Evolutionary conservation across 2,888 invertebrate genomes (phyloP).

Genomic region (Thereva nobilitata): DNA sequence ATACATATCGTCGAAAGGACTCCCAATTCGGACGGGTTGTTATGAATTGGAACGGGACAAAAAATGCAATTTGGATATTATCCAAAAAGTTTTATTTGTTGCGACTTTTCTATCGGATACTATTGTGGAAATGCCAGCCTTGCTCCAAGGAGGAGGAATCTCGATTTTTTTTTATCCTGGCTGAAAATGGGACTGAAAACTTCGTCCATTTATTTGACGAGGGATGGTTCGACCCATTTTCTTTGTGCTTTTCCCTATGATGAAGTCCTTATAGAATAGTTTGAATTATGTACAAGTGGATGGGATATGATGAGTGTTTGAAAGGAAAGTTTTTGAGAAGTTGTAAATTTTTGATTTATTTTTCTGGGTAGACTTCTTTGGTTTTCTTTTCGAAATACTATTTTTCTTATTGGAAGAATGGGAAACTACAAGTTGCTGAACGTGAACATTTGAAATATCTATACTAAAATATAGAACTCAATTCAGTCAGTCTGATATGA

Average conservation of each 20-base stretch:
- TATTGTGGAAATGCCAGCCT: constrained; percentile 11
- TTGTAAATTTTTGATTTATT: too few relatives aligned
- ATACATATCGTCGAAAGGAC: neutral
- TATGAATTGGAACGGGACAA: constrained; percentile 24
- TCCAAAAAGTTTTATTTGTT: constrained; percentile 38
- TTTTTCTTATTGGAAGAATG: too few relatives aligned
- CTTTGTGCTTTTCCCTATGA: constrained; percentile 18
- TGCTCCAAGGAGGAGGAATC: constrained; percentile 19
- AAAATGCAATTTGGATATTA: constrained; percentile 29
- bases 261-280: neutral
- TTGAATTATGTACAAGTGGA: too few relatives aligned
- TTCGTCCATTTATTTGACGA: constrained; percentile 31
- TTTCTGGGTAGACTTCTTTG: too few relatives aligned
- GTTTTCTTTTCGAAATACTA: too few relatives aligned
- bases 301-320: too few relatives aligned
- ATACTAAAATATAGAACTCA: too few relatives aligned
- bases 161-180: neutral
- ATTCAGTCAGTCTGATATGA: too few relatives aligned
- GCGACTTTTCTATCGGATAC: constrained; percentile 30
- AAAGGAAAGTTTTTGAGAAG: too few relatives aligned
- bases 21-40: constrained; percentile 13
- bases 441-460: too few relatives aligned
- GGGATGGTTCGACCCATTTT: constrained; percentile 30
- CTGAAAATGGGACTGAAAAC: constrained; percentile 18
- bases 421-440: too few relatives aligned